Conservation (phyloP, 2,113 vertebrate genomes). For the Oreamnos americanus region DNA sequence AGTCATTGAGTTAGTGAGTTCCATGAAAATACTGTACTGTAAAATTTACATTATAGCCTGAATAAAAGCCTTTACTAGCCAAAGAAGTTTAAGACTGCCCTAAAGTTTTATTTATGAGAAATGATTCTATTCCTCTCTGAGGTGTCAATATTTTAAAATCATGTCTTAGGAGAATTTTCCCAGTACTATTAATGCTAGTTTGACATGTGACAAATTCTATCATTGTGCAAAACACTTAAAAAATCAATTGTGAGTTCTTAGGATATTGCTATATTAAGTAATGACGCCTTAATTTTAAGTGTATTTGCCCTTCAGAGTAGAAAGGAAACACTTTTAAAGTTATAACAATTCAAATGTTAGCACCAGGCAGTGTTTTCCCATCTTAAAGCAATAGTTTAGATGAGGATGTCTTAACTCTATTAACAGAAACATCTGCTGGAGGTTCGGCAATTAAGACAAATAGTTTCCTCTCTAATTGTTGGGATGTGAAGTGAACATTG, state of each 20-base stretch:
- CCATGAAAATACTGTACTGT: neutral
- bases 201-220: neutral
- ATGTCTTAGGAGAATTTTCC: neutral
- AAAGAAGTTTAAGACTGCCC: neutral
- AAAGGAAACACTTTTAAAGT: constrained; percentile 51
- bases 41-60: neutral
- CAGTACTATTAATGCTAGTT: neutral
- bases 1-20: neutral
- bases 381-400: constrained; percentile 51
- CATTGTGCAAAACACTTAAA: neutral
- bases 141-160: neutral
- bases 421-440: constrained; percentile 65
- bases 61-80: neutral
- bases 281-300: neutral
- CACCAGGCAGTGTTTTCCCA: constrained; percentile 36
- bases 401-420: constrained; percentile 39
- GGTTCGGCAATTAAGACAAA: constrained; percentile 58
- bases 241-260: neutral
- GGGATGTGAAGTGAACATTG: constrained; percentile 42
- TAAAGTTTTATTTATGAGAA: neutral
- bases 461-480: constrained; percentile 52
- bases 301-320: constrained; percentile 32
- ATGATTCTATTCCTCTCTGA: neutral
- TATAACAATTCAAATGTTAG: constrained; percentile 16
- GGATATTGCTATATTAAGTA: neutral